These are phyloP conservation scores for Lindbergichthys nudifrons DNA, from an alignment of 2,797 vertebrate genomes.

Conservation along the genomic window DNA sequence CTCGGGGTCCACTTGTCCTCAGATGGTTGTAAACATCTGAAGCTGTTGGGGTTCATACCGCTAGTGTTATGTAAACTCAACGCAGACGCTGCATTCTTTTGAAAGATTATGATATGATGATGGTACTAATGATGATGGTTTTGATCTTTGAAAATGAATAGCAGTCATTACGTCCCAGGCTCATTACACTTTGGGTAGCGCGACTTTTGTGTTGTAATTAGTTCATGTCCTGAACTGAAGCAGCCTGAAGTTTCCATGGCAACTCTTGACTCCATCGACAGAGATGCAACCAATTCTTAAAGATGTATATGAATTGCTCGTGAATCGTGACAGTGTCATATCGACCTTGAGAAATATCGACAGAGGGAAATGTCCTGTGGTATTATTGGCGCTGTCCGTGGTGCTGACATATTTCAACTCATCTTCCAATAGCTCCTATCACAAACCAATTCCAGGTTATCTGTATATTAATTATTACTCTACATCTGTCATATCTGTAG, in stretches of 20 bases:
- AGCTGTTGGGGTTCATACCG: conserved; percentile 12
- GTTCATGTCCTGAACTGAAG: conserved; percentile 60
- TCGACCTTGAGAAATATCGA: neutral
- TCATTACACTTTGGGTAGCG: conserved; percentile 37
- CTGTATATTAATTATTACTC: too few species aligned
- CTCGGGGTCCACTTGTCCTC: conserved; percentile 42
- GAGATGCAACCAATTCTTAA: conserved; percentile 25
- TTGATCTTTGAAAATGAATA: conserved; percentile 24
- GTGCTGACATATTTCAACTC: conserved; percentile 25
- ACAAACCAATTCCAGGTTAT: neutral
- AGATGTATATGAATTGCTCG: neutral
- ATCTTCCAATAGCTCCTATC: neutral
- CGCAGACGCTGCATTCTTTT: neutral
- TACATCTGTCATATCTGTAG: neutral
- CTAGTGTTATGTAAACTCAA: neutral
- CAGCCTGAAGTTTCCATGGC: conserved; percentile 69
- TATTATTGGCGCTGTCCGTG: neutral
- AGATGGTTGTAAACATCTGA: conserved; percentile 9
- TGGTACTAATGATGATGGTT: neutral
- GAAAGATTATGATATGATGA: neutral
- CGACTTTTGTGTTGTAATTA: conserved; percentile 47
- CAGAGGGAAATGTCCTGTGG: neutral
- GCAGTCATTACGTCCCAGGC: conserved; percentile 12
- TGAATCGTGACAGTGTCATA: neutral
- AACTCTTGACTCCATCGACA: conserved; percentile 54